phyloP scores from a whole-genome alignment of 1,140 invertebrate species.

The Drosophila prosaltans region DNA sequence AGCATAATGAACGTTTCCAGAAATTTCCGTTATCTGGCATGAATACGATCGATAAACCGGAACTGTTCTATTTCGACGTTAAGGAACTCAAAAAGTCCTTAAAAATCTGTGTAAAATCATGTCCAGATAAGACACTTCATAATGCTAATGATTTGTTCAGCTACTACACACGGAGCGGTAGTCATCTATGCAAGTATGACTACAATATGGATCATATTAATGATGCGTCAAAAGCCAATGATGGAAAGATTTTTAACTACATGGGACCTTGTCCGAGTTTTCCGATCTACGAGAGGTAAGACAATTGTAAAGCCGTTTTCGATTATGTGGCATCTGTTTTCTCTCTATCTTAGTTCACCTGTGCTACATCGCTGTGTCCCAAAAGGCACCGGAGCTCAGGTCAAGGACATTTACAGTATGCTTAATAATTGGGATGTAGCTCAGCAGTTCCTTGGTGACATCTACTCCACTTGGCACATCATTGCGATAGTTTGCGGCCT shows the following conservation, averaged over 20 bases:
- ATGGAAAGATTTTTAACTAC: constrained; percentile 85
- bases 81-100: constrained; percentile 89
- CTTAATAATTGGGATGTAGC: constrained; percentile 94
- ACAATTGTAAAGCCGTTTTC: background rate
- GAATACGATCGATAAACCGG: constrained; percentile 91
- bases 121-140: constrained; percentile 88
- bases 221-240: constrained; percentile 74
- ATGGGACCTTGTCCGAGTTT: constrained; percentile 89
- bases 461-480: constrained; percentile 94
- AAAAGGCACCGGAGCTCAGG: constrained; percentile 83
- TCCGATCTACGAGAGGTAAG: constrained; percentile 87
- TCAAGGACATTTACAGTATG: constrained; percentile 89
- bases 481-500: constrained; percentile 92
- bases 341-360: constrained; percentile 85
- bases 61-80: constrained; percentile 93
- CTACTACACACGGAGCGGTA: constrained; percentile 90
- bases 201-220: constrained; percentile 85
- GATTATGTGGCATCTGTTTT: background rate
- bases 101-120: constrained; percentile 95
- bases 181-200: constrained; percentile 90
- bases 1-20: constrained; percentile 89
- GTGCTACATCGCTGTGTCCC: constrained; percentile 95
- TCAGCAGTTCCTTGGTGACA: constrained; percentile 93
- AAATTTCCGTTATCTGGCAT: constrained; percentile 90
- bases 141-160: constrained; percentile 87